Evolutionary conservation across 2,888 invertebrate genomes (phyloP).

Genomic region (Parochlus steinenii): DNA sequence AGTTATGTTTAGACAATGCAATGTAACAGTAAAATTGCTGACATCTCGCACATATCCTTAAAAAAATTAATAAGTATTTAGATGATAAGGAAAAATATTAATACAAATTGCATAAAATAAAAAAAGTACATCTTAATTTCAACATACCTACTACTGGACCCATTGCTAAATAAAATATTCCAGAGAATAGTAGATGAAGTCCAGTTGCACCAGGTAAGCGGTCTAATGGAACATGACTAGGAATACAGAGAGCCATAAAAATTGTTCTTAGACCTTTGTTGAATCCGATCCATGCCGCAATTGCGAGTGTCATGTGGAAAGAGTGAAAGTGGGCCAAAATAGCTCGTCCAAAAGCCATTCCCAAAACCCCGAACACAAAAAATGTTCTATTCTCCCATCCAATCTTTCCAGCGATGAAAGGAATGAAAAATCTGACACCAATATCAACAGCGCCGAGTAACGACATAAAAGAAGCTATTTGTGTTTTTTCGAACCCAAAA

Average conservation of each 20-base stretch:
- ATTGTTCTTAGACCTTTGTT: slow-evolving; percentile 56
- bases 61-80: slow-evolving; percentile 14
- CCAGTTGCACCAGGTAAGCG: slow-evolving; percentile 54
- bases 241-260: slow-evolving; percentile 57
- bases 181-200: slow-evolving; percentile 47
- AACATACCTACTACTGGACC: slow-evolving; percentile 50
- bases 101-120: background rate
- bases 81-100: background rate
- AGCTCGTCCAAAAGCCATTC: slow-evolving; percentile 47
- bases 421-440: slow-evolving; percentile 44
- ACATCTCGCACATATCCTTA: slow-evolving; percentile 48
- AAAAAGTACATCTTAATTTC: background rate
- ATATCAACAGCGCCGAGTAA: slow-evolving; percentile 48
- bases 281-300: slow-evolving; percentile 48
- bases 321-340: slow-evolving; percentile 44
- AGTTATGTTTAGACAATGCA: slow-evolving; percentile 48
- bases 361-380: slow-evolving; percentile 48
- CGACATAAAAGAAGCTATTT: slow-evolving; percentile 54
- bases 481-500: slow-evolving; percentile 34
- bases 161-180: slow-evolving; percentile 39
- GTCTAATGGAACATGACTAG: slow-evolving; percentile 50
- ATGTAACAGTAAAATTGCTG: slow-evolving; percentile 39
- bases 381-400: slow-evolving; percentile 54
- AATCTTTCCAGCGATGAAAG: slow-evolving; percentile 49
- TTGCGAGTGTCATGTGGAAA: slow-evolving; percentile 36